A percentile compares a stretch with the other conserved stretches of the same genome.
Evolutionary conservation across 2,888 invertebrate species (phyloP).

Genomic region (Chirona hameri): DNA sequence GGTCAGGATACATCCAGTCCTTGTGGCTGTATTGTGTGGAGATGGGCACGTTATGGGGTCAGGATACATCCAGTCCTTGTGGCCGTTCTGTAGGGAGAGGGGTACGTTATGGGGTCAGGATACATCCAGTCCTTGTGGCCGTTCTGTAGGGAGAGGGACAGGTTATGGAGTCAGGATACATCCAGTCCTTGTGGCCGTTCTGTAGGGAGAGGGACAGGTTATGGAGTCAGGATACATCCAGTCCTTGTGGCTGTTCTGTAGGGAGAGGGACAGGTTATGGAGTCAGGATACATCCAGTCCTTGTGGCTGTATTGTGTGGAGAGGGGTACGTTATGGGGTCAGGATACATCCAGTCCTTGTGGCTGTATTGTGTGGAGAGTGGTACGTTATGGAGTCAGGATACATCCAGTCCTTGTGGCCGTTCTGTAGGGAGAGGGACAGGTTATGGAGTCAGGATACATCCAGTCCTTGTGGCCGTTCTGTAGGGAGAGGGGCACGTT

Average conservation of each 20-base stretch:
- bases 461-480: constrained; percentile 85
- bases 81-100: constrained; percentile 56
- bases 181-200: constrained; percentile 85
- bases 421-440: constrained; percentile 45
- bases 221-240: constrained; percentile 60
- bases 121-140: constrained; percentile 89
- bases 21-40: constrained; percentile 65
- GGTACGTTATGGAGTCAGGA: no score
- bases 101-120: no score
- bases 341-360: constrained; percentile 78
- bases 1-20: constrained; percentile 69
- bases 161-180: constrained; percentile 48
- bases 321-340: no score
- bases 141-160: constrained; percentile 45
- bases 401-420: constrained; percentile 89
- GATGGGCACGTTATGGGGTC: no score
- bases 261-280: background rate
- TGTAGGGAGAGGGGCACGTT: constrained; percentile 39
- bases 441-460: constrained; percentile 48
- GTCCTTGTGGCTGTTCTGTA: constrained; percentile 73
- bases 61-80: constrained; percentile 78
- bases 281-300: constrained; percentile 69
- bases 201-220: constrained; percentile 39
- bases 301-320: constrained; percentile 65
- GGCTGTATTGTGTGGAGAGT: constrained; percentile 57